Evolutionary conservation across 2,797 vertebrate species (phyloP).

Genomic region (Lemur catta): DNA sequence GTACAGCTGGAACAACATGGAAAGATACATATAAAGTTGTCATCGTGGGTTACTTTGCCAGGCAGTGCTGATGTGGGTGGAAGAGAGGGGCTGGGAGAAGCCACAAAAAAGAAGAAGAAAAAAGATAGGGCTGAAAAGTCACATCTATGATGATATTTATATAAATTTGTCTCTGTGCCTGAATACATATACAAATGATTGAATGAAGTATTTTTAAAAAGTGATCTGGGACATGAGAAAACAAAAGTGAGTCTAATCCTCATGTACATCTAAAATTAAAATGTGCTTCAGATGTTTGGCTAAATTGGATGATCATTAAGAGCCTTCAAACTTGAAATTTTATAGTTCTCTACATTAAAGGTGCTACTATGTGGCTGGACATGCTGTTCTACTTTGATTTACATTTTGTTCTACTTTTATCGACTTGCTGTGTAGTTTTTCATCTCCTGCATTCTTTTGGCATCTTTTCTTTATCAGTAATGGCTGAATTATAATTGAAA

Average conservation of each 20-base stretch:
- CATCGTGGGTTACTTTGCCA: not conserved
- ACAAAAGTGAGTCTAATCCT: not conserved
- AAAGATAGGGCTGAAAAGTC: not conserved
- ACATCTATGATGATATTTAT: not conserved
- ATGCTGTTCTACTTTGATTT: not conserved
- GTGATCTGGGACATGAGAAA: not conserved
- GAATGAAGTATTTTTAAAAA: not conserved
- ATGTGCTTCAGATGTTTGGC: not conserved
- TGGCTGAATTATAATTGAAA: conserved; percentile 28
- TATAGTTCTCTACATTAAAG: not conserved
- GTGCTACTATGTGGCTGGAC: not conserved
- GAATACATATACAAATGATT: not conserved
- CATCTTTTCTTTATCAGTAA: not conserved
- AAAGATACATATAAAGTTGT: not conserved
- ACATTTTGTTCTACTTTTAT: not conserved
- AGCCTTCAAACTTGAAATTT: not conserved
- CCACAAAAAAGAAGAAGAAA: not conserved
- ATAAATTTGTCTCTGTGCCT: not conserved
- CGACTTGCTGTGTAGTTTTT: not conserved
- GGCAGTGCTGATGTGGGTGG: not conserved
- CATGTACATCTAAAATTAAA: not conserved
- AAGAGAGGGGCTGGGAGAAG: too few species aligned
- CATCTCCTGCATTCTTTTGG: not conserved
- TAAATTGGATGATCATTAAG: not conserved
- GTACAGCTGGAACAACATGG: not conserved